Evolutionary conservation across 2,797 vertebrate genomes (phyloP).

Genomic region (Sebastes umbrosus): DNA sequence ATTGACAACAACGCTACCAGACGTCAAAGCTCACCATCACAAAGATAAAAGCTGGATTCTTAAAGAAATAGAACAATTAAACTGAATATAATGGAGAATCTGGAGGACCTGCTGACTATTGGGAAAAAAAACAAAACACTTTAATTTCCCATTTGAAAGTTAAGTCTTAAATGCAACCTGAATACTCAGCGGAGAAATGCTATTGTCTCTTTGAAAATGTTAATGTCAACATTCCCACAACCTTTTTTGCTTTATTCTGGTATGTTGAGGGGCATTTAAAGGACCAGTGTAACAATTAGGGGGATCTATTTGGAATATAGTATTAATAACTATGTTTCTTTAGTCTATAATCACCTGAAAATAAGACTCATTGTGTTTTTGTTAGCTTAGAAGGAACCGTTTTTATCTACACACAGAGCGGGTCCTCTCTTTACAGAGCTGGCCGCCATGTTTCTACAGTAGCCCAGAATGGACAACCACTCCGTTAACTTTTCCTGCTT

Average conservation of each 20-base stretch:
- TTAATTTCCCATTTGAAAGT: neutral
- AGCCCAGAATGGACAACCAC: too few species aligned
- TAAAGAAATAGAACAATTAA: neutral
- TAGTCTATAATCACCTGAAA: too few species aligned
- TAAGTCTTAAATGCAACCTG: neutral
- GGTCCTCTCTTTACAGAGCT: too few species aligned
- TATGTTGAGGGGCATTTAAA: neutral
- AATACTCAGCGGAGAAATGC: neutral
- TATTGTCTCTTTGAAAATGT: neutral
- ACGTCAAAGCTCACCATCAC: neutral
- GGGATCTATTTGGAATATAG: too few species aligned
- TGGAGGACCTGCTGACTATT: neutral
- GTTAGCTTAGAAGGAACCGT: too few species aligned
- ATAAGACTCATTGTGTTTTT: too few species aligned
- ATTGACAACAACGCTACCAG: neutral
- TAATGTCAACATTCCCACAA: neutral
- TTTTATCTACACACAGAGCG: too few species aligned
- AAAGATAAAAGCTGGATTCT: conserved; percentile 1
- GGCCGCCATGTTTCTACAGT: too few species aligned
- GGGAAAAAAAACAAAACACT: neutral
- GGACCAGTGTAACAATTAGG: too few species aligned
- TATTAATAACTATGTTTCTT: too few species aligned
- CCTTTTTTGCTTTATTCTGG: neutral
- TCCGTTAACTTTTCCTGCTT: too few species aligned
- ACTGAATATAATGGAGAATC: neutral